phyloP scores from a whole-genome alignment of 2,113 vertebrate genomes.

The Oreochromis aureus region DNA sequence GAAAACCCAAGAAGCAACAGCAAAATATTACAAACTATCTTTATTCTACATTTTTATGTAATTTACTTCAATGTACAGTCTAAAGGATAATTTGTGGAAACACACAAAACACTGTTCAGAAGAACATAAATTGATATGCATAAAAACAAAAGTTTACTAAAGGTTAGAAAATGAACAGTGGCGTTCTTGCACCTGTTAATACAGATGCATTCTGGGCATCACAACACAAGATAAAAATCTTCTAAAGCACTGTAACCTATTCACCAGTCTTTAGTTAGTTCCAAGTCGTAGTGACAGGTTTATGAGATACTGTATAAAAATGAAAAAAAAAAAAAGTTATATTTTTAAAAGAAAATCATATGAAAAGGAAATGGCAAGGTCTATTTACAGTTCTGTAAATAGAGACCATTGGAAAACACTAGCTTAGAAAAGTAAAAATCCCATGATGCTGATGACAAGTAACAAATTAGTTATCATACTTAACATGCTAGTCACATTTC shows the following conservation, averaged over 20 bases:
- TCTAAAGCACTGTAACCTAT: background rate
- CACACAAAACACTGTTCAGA: constrained; percentile 44
- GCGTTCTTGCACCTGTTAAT: constrained; percentile 26
- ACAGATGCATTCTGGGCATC: background rate
- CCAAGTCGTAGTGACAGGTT: background rate
- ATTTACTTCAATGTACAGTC: constrained; percentile 53
- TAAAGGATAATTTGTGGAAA: constrained; percentile 43
- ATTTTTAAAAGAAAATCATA: background rate
- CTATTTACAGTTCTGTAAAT: constrained; percentile 57
- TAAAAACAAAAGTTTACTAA: constrained; percentile 24
- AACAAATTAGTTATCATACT: constrained; percentile 4
- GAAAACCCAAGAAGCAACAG: background rate
- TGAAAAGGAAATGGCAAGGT: constrained; percentile 21
- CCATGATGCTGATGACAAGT: constrained; percentile 20
- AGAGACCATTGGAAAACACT: constrained; percentile 43
- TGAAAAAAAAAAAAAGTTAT: background rate
- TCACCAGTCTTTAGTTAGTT: background rate
- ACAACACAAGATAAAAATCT: background rate
- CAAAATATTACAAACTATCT: constrained; percentile 66
- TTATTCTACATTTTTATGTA: constrained; percentile 71
- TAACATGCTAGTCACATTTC: constrained; percentile 30
- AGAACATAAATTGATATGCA: constrained; percentile 39
- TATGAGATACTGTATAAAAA: constrained; percentile 6
- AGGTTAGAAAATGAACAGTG: constrained; percentile 33
- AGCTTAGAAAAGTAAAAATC: constrained; percentile 47